Conservation (phyloP, 2,113 vertebrate species). For the Martes martes region DNA sequence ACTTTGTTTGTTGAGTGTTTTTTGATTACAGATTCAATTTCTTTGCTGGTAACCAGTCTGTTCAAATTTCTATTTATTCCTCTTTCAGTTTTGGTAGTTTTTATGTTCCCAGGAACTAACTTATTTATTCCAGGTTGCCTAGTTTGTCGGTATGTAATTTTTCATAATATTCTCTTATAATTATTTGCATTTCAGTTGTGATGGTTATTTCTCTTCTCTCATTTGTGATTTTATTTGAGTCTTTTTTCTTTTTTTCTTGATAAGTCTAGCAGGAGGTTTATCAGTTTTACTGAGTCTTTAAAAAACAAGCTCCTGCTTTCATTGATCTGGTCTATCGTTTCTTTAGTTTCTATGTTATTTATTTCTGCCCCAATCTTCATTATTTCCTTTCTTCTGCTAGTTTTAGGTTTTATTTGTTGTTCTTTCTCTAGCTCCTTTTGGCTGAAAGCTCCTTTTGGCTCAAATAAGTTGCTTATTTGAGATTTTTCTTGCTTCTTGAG, state of each 20-base stretch:
- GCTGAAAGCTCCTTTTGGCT: background rate
- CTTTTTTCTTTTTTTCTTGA: background rate
- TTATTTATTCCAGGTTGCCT: background rate
- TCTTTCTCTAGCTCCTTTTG: background rate
- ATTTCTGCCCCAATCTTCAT: background rate
- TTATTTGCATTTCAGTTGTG: background rate
- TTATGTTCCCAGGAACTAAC: background rate
- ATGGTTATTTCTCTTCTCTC: background rate
- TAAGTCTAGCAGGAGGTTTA: background rate
- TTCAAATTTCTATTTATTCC: background rate
- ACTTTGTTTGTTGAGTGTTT: background rate
- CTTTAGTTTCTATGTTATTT: background rate
- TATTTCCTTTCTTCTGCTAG: background rate
- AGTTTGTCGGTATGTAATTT: background rate
- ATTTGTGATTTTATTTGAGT: background rate
- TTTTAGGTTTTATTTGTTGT: background rate
- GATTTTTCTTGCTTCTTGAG: background rate
- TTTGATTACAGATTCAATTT: background rate
- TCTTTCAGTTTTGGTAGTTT: background rate
- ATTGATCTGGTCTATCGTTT: background rate
- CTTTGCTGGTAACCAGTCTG: background rate
- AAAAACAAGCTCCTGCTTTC: background rate
- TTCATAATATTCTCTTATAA: background rate
- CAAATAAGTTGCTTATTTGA: background rate
- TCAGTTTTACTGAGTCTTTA: background rate